Evolutionary conservation across 2,888 invertebrate genomes (phyloP).

Genomic region (Ligdia adustata): DNA sequence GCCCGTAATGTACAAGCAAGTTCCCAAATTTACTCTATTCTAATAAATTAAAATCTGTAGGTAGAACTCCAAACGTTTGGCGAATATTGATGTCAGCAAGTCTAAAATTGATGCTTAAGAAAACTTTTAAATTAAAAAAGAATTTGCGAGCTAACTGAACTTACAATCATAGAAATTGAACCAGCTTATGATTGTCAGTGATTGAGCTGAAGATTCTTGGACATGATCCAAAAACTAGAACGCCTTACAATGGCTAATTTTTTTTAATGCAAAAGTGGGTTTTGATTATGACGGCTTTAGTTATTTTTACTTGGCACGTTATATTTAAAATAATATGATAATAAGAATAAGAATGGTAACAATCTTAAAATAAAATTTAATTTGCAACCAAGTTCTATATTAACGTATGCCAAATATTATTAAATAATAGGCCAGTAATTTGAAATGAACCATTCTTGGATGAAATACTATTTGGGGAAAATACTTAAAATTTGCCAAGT

Average conservation of each 20-base stretch:
- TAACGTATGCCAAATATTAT: too few relatives aligned
- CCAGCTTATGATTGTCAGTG: slow-evolving; percentile 17
- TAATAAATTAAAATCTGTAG: too few relatives aligned
- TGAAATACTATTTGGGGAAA: too few relatives aligned
- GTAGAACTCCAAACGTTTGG: too few relatives aligned
- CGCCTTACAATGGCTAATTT: slow-evolving; percentile 50
- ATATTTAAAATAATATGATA: too few relatives aligned
- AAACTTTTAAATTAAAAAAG: slow-evolving; percentile 9
- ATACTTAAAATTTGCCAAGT: too few relatives aligned
- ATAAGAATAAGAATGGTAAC: too few relatives aligned
- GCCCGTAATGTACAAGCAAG: background rate
- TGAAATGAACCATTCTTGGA: too few relatives aligned
- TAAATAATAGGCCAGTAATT: too few relatives aligned
- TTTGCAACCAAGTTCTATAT: too few relatives aligned
- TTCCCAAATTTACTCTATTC: slow-evolving; percentile 1
- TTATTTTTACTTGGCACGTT: background rate
- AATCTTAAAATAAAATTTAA: too few relatives aligned
- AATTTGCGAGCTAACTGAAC: slow-evolving; percentile 2
- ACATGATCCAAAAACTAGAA: slow-evolving; percentile 54
- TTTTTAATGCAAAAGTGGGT: slow-evolving; percentile 48
- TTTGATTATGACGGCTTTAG: slow-evolving; percentile 48
- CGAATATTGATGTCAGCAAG: slow-evolving; percentile 9
- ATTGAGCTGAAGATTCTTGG: slow-evolving; percentile 54
- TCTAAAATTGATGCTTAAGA: background rate
- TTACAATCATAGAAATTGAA: slow-evolving; percentile 6